Conservation (phyloP, 2,888 invertebrate genomes). For the Calameuta filiformis region DNA sequence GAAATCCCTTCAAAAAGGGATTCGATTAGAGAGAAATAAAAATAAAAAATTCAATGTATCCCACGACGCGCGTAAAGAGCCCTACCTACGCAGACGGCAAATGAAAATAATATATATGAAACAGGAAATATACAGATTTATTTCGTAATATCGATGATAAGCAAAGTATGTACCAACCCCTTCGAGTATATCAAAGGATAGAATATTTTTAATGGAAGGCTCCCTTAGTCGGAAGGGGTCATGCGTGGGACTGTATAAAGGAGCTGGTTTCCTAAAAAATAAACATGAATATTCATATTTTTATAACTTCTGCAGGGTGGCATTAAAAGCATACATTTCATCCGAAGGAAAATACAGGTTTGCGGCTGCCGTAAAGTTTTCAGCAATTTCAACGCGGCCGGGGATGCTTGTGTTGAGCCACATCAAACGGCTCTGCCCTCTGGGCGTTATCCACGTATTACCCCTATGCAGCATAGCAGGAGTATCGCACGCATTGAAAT, state of each 20-base stretch:
- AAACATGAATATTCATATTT: slow-evolving; percentile 45
- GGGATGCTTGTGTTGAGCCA: slow-evolving; percentile 31
- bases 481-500: slow-evolving; percentile 6
- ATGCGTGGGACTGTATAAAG: slow-evolving; percentile 38
- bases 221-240: not conserved
- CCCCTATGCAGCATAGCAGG: not conserved
- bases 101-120: not conserved
- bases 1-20: not conserved
- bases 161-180: slow-evolving; percentile 37
- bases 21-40: not conserved
- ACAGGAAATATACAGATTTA: not conserved
- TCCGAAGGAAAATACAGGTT: slow-evolving; percentile 28
- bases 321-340: slow-evolving; percentile 28
- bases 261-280: slow-evolving; percentile 45
- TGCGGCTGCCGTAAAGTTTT: slow-evolving; percentile 35
- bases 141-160: slow-evolving; percentile 39
- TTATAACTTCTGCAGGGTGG: slow-evolving; percentile 38
- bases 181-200: slow-evolving; percentile 49
- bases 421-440: slow-evolving; percentile 43
- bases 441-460: slow-evolving; percentile 37
- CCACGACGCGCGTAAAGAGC: not conserved
- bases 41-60: not conserved
- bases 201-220: slow-evolving; percentile 46
- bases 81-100: not conserved
- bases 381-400: slow-evolving; percentile 39